phyloP scores from a whole-genome alignment of 1,140 invertebrate genomes.

The Chelonus insularis region DNA sequence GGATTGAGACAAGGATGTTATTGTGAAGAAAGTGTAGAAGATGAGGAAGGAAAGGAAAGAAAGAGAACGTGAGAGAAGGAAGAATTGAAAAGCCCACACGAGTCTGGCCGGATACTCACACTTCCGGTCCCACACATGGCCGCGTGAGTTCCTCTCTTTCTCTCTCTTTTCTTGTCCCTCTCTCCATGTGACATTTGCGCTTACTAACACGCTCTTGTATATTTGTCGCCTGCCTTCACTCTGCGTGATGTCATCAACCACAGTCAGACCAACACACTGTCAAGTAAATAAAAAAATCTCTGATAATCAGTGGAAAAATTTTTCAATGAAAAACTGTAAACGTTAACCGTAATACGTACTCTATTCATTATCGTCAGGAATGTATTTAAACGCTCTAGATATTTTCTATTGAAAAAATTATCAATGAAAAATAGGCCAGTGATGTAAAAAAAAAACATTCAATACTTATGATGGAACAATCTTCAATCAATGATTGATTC shows the following conservation, averaged over 20 bases:
- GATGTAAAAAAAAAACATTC: too few relatives aligned
- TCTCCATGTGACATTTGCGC: constrained; percentile 7
- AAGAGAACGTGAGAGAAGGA: constrained; percentile 39
- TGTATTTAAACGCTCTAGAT: too few relatives aligned
- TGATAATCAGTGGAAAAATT: too few relatives aligned
- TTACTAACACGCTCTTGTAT: not conserved
- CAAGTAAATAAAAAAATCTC: not conserved
- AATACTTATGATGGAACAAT: too few relatives aligned
- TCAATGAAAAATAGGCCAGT: too few relatives aligned
- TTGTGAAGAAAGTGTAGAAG: constrained; percentile 26
- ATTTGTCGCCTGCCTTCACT: not conserved
- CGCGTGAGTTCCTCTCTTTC: constrained; percentile 14
- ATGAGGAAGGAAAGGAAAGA: constrained; percentile 36
- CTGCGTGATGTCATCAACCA: constrained; percentile 12
- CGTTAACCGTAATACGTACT: too few relatives aligned
- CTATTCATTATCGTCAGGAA: too few relatives aligned
- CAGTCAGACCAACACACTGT: constrained; percentile 1
- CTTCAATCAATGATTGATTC: too few relatives aligned
- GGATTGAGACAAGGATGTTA: constrained; percentile 25
- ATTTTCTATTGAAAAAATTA: too few relatives aligned
- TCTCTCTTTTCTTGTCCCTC: constrained; percentile 29
- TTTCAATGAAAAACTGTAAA: too few relatives aligned
- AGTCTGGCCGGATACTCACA: constrained; percentile 61
- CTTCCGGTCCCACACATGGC: constrained; percentile 61
- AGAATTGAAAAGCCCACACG: constrained; percentile 57